Conservation (phyloP, 2,888 invertebrate genomes). For the Brachypterus glaber region DNA sequence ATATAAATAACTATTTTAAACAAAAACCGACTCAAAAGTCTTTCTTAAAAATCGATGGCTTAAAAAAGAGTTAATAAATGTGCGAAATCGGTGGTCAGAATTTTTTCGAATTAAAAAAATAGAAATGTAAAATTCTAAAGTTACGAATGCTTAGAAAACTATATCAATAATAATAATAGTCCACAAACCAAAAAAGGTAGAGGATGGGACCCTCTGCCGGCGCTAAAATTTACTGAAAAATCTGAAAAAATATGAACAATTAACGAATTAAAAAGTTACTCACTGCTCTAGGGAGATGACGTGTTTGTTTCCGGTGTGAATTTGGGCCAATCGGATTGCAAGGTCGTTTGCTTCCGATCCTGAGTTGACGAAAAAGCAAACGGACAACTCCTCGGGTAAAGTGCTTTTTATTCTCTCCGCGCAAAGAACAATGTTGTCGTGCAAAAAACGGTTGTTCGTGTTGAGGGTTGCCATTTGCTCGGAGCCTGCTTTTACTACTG, state of each 20-base stretch:
- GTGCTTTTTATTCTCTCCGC: slow-evolving; percentile 74
- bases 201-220: neutral
- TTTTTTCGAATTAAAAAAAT: too few relatives aligned
- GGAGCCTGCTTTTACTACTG: slow-evolving; percentile 82
- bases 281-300: slow-evolving; percentile 94
- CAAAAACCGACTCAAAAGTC: too few relatives aligned
- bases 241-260: slow-evolving; percentile 12
- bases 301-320: slow-evolving; percentile 82
- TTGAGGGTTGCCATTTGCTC: slow-evolving; percentile 86
- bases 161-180: neutral
- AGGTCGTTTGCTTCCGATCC: slow-evolving; percentile 99
- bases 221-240: slow-evolving; percentile 5
- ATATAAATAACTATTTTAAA: too few relatives aligned
- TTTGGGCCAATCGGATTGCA: slow-evolving; percentile 80
- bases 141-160: neutral
- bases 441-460: slow-evolving; percentile 93
- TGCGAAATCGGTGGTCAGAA: too few relatives aligned
- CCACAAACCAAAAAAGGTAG: neutral
- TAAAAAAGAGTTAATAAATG: too few relatives aligned
- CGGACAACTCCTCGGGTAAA: slow-evolving; percentile 76
- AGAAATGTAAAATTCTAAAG: too few relatives aligned
- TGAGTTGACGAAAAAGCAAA: slow-evolving; percentile 95
- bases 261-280: slow-evolving; percentile 42
- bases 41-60: too few relatives aligned
- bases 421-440: slow-evolving; percentile 88